Conservation (phyloP, 2,888 invertebrate species). For the Ormyrus pomaceus region DNA sequence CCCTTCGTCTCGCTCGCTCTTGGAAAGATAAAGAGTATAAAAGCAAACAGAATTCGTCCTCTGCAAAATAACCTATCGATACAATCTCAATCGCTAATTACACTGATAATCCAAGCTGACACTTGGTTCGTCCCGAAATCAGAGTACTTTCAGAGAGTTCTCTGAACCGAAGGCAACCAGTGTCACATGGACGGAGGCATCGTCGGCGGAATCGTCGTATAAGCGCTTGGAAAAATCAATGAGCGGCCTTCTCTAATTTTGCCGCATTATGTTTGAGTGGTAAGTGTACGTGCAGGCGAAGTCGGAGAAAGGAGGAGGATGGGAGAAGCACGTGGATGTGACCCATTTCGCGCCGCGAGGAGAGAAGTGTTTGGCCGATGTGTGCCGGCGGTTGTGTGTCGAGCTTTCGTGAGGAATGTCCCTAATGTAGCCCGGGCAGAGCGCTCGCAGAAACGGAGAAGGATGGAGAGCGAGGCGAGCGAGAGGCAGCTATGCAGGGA, state of each 20-base stretch:
- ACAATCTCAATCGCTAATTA: too few relatives aligned
- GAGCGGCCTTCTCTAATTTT: not conserved
- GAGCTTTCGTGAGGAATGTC: conserved; percentile 10
- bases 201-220: too few relatives aligned
- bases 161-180: too few relatives aligned
- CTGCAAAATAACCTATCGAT: not conserved
- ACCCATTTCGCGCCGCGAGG: not conserved
- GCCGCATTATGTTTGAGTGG: not conserved
- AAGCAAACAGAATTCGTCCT: not conserved
- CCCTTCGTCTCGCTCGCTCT: not conserved
- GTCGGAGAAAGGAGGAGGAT: not conserved
- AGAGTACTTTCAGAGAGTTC: too few relatives aligned
- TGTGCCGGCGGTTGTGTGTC: not conserved
- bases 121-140: too few relatives aligned
- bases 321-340: not conserved
- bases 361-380: not conserved
- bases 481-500: not conserved
- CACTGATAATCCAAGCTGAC: too few relatives aligned
- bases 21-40: not conserved
- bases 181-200: too few relatives aligned
- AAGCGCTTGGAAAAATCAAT: not conserved
- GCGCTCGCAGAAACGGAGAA: not conserved
- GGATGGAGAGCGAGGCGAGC: not conserved
- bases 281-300: not conserved
- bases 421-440: not conserved